These are phyloP conservation scores for Epirrhoe alternata DNA, from an alignment of 2,888 invertebrate genomes.

Conservation along the genomic window DNA sequence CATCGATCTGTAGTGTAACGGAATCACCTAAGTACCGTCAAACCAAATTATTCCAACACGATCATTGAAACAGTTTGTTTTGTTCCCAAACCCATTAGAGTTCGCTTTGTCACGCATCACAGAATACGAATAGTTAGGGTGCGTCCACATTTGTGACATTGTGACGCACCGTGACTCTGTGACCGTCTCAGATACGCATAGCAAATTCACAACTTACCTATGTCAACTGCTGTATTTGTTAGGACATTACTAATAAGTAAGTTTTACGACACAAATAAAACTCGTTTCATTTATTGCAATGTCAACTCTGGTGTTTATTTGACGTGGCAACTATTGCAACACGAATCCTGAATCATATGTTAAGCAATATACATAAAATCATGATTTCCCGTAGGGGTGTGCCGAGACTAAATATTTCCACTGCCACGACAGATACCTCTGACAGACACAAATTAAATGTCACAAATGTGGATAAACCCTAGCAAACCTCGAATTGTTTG, in stretches of 20 bases:
- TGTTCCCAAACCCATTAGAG: background rate
- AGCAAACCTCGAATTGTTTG: conserved; percentile 3
- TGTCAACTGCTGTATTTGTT: background rate
- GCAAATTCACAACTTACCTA: background rate
- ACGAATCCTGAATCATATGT: no score
- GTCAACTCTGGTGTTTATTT: background rate
- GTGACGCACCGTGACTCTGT: background rate
- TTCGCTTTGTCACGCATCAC: conserved; percentile 1
- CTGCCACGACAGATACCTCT: conserved; percentile 8
- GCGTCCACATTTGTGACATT: background rate
- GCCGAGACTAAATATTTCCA: background rate
- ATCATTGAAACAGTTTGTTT: conserved; percentile 2
- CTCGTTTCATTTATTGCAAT: background rate
- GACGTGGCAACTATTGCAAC: background rate
- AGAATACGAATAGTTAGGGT: background rate
- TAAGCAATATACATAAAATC: no score
- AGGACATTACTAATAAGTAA: background rate
- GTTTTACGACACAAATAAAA: no score
- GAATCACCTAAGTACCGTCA: background rate
- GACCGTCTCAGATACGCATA: background rate
- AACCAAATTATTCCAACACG: background rate
- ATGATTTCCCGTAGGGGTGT: no score
- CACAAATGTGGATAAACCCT: conserved; percentile 22
- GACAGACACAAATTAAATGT: conserved; percentile 8
- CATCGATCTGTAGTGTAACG: background rate